Evolutionary conservation across 2,113 vertebrate genomes (phyloP), one percentile per base, ranked within the genome.

Genomic region (Anhinga anhinga): DNA sequence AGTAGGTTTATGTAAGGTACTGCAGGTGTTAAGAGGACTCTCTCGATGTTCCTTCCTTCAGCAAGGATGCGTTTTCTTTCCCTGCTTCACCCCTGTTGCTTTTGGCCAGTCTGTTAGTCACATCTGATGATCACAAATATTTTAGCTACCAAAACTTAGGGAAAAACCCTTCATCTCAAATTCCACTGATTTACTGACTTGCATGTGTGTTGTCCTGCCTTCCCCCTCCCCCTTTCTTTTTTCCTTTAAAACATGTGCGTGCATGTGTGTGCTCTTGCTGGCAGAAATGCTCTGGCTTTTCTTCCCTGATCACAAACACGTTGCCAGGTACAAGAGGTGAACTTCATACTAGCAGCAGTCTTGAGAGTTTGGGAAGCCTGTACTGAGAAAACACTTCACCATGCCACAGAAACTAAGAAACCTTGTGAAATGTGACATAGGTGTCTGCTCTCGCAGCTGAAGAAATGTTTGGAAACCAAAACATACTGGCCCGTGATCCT

Each of bases 211-310:
- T 32, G 7, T 62, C 50, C 27, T 42, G 42, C 42, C 15, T 8
- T 3, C 9, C 5, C 11, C 16, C 3, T 4, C 3, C 15, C 7
- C 8, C 6, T 34, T 45, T 5, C 21, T 45, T 62, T 38, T n/a
- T 65, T 47, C 27, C 40, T 61, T 47, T 38, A 4, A 5, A n/a
- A 32, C 0, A 12, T 42, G 0, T 12, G 8, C 49, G 6, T 17
- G 2, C 44, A 7, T 52, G 6, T 36, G 15, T 55, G 16, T 15
- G 2, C 13, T 82, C 12, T 45, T 72, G 22, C 66, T 82, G 79
- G 42, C 47, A 82, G 56, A 70, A 69, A 15, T 18, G 10, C 36
- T 72, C 29, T 69, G 59, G 10, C 11, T 90, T 87, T 84, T 79
- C 22, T 89, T 84, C 22, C 15, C 5, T 74, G 18, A 16, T 56